Base-by-base conservation (phyloP, 2,888 invertebrate genomes). In the Sinhomidia bicolor region DNA sequence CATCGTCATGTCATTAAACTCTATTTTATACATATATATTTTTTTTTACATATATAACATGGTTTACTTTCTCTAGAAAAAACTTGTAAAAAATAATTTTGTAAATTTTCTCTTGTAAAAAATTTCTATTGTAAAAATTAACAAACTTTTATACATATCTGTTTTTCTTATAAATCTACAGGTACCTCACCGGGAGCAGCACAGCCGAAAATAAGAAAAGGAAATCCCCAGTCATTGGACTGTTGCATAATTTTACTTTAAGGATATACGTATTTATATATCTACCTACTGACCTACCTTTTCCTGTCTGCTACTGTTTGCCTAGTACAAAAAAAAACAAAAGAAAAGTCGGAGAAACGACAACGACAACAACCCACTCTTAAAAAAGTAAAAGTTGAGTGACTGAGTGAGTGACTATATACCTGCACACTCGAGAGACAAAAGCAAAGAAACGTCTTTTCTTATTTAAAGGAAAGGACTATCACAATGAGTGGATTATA, bases 201-300 rank as follows among this genome's bases (percentile, higher is more conserved):
- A 26, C 7, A 5, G 10, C 60, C 36, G 36, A 36, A 7, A 36
- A 3, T 5, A 36, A 36, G 36, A 36, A n/a, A n/a, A 36, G 23
- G 26, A 26, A 26, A 60, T 12, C 9, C 60, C 10, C 7, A 26
- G 60, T 54, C 2, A 7, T 3, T 17, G 17, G 3, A 17, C 26
- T 60, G 60, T 60, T 60, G 60, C 23, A 26, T 26, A 26, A 17
- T 17, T 60, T 26, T 60, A 6, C 3, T 0, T 1, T 17, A n/a
- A 23, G 26, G 2, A 26, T 2, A 60, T n/a, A n/a, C n/a, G n/a
- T n/a, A n/a, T n/a, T n/a, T n/a, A 26, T 7, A 26, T 12, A 10
- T 23, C 23, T 26, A 60, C 60, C 60, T 60, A 60, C 26, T 60
- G 60, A 60, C 60, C 60, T 60, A 60, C 60, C 60, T 60, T 60